Base-by-base conservation (phyloP, 2,113 vertebrate genomes). In the Salminus brasiliensis region DNA sequence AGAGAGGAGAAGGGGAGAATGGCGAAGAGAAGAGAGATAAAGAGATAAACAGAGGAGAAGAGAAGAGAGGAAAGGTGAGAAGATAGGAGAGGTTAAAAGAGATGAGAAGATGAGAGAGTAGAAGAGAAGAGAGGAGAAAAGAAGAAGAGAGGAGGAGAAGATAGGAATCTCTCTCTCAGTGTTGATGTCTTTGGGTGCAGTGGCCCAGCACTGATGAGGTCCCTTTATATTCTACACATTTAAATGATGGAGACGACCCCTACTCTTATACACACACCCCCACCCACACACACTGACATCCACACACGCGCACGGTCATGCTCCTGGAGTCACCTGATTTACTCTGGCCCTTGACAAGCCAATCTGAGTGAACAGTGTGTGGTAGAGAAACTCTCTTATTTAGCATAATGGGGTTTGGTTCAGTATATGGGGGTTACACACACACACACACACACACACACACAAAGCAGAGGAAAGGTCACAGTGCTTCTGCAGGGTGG, bases 161-260 rank as follows among this genome's bases (percentile, higher is more conserved):
- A 2, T 13, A 7, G 2, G 45, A 15, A 7, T 47, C 5, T 12
- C 4, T 39, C 4, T 9, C 36, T 39, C 21, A 21, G 5, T 3
- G 52, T 53, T n/a, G 73, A 69, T 80, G 39, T 80, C 88, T 92
- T 87, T 80, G 72, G 88, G 81, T 72, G 87, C 88, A 23, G 86
- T 89, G 89, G 92, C 84, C 91, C 88, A 10, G 89, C 86, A 92
- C 92, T 93, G 91, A 93, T 93, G 92, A 93, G 84, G 87, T 85
- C 88, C 88, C 87, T 93, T 88, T 91, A 88, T 90, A 93, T 92
- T 91, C 89, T 89, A 88, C 91, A 93, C 91, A 92, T 93, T 92
- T 92, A 91, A 92, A 93, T 93, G 88, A 88, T 87, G 21, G 78
- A 65, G 79, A 84, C 63, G 83, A 84, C 89, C 86, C 84, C 55